phyloP scores from a whole-genome alignment of 1,140 invertebrate species.

The Megalonaias nervosa region DNA sequence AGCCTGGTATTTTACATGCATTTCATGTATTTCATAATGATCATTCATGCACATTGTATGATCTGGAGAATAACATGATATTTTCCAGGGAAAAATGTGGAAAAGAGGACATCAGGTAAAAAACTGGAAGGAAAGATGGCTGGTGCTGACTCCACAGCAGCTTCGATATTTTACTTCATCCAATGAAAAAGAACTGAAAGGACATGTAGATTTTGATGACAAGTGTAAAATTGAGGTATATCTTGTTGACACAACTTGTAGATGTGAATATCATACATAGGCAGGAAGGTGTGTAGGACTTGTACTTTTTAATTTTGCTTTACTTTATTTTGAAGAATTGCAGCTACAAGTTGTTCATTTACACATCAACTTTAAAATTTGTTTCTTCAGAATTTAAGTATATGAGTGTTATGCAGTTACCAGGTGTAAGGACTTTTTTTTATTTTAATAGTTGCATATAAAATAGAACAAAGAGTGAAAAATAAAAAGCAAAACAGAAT shows the following conservation, averaged over 20 bases:
- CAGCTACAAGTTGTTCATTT: neutral
- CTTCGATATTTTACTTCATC: conserved; percentile 79
- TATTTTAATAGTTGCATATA: no score
- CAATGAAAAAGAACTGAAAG: conserved; percentile 81
- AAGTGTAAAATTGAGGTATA: conserved; percentile 79
- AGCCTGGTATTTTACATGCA: no score
- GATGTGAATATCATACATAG: conserved; percentile 5
- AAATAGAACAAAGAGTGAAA: no score
- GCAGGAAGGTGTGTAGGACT: neutral
- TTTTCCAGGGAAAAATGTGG: conserved; percentile 62
- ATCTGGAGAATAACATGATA: neutral
- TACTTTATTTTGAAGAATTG: neutral
- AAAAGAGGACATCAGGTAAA: conserved; percentile 84
- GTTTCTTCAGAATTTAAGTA: no score
- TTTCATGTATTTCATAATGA: no score
- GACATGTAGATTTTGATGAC: conserved; percentile 78
- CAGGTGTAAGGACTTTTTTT: no score
- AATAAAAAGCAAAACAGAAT: no score
- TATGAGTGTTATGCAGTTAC: no score
- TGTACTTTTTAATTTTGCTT: neutral
- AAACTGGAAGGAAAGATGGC: conserved; percentile 85
- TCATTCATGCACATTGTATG: no score
- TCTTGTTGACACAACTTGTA: conserved; percentile 66
- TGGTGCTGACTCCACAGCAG: conserved; percentile 82
- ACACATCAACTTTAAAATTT: neutral